These are phyloP conservation scores for Cinara cedri DNA, from an alignment of 2,888 invertebrate genomes.

Conservation along the genomic window DNA sequence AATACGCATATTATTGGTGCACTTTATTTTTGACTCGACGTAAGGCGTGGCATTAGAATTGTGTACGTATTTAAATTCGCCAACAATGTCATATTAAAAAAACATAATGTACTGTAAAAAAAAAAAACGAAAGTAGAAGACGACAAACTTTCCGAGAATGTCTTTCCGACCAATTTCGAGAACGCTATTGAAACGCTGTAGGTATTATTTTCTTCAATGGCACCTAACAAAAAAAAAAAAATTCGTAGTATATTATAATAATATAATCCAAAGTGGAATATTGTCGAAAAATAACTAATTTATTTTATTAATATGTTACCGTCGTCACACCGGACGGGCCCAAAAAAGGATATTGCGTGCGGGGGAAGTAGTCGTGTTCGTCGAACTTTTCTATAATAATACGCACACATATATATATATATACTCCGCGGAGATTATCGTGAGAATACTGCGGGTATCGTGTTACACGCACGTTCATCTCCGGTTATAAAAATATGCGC, in stretches of 20 bases:
- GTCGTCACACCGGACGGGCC: neutral
- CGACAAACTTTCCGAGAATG: slow-evolving; percentile 32
- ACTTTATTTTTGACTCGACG: neutral
- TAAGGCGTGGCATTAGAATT: slow-evolving; percentile 16
- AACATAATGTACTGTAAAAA: slow-evolving; percentile 1
- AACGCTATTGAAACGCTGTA: neutral
- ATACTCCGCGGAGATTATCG: too few relatives aligned
- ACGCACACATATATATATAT: too few relatives aligned
- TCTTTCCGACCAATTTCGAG: slow-evolving; percentile 26
- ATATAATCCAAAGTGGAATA: too few relatives aligned
- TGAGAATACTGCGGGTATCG: too few relatives aligned
- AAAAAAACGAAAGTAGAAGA: too few relatives aligned
- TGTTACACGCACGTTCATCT: too few relatives aligned
- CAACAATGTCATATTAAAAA: neutral
- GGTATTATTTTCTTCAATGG: neutral
- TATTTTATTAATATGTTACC: too few relatives aligned
- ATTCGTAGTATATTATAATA: neutral
- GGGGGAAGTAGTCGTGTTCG: neutral
- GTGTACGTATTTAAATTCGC: slow-evolving; percentile 48
- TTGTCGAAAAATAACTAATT: too few relatives aligned
- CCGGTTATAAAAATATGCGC: too few relatives aligned
- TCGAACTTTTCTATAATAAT: too few relatives aligned
- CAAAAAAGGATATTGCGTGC: neutral
- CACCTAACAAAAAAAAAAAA: neutral
- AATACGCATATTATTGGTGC: too few relatives aligned